Base-by-base conservation (phyloP, 2,113 vertebrate species). In the Xenus cinereus region DNA sequence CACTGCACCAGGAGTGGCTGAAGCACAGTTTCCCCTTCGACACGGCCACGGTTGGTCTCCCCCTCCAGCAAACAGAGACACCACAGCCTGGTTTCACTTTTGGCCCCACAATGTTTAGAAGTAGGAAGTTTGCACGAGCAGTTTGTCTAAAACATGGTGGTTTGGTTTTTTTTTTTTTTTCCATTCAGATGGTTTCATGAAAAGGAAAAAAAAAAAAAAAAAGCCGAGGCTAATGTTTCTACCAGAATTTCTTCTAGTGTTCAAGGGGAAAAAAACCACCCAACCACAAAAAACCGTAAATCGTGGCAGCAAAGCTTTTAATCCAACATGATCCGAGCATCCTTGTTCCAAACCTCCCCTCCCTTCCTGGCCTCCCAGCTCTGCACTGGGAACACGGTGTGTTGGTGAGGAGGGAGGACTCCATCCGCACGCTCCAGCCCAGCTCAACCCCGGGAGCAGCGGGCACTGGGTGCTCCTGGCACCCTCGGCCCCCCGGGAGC, bases 261-360 rank as follows among this genome's bases (percentile, higher is more conserved):
- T 90, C 19, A 20, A 14, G n/a, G 39, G 3, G 0, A 10, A 7
- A 12, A n/a, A 22, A 46, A 46, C 5, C 35, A 27, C 15, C 50
- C 21, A 74, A 14, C 8, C 63, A 83, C 18, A 81, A 24, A 43
- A 85, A 53, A 67, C 14, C 54, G 35, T 46, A 18, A 87, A 89
- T 27, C 45, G 82, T 41, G 68, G 62, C 64, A 95, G 86, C 80
- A 96, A 96, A 96, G 91, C 93, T 88, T 92, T 96, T 86, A 96
- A 96, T 92, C 89, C 91, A 69, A 37, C 50, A 30, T 30, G 83
- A 97, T 85, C 62, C 8, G 4, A 90, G 91, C 76, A 93, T 88
- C 93, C 83, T 64, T 46, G 83, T 76, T 95, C 89, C 86, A 92
- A 92, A 53, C 9, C 75, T 95, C 89, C 91, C 75, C 86, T 96